Percentiles rank a stretch among this genome's conserved stretches.
Evolutionary conservation across 2,113 vertebrate genomes (phyloP).

Genomic region (Apodemus sylvaticus): DNA sequence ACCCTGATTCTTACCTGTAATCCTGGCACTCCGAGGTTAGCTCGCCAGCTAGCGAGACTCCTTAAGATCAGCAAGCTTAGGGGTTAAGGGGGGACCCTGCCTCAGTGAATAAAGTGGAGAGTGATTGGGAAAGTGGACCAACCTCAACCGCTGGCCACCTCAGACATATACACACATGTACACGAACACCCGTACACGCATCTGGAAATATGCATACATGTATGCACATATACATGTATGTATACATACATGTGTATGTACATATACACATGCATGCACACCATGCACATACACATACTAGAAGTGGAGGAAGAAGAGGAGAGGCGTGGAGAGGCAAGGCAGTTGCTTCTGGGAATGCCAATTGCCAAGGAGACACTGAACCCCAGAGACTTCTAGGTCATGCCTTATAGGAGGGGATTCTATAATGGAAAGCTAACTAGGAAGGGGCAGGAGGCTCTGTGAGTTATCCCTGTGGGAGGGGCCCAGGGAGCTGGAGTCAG

Average conservation of each 20-base stretch:
- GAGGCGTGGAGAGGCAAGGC: neutral
- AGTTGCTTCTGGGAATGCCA: neutral
- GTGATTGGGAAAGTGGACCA: neutral
- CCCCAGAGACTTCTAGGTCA: too few relatives aligned
- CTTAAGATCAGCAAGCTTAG: neutral
- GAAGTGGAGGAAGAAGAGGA: neutral
- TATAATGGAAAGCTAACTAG: neutral
- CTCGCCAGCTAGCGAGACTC: neutral
- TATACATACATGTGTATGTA: too few relatives aligned
- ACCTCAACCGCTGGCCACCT: neutral
- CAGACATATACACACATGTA: too few relatives aligned
- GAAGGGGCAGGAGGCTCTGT: too few relatives aligned
- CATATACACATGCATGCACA: neutral
- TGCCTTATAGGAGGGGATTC: neutral
- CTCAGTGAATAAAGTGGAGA: neutral
- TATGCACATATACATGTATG: too few relatives aligned
- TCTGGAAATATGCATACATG: too few relatives aligned
- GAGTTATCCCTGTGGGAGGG: neutral
- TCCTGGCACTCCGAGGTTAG: neutral
- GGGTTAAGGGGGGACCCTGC: neutral
- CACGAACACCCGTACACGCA: neutral
- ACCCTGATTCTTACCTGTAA: too few relatives aligned
- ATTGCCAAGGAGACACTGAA: fast-evolving
- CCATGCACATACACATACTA: too few relatives aligned
- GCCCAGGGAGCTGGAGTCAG: neutral